Percentiles rank a stretch among this genome's conserved stretches.
Conservation (phyloP, 2,797 vertebrate genomes). For the Sus cebifrons region DNA sequence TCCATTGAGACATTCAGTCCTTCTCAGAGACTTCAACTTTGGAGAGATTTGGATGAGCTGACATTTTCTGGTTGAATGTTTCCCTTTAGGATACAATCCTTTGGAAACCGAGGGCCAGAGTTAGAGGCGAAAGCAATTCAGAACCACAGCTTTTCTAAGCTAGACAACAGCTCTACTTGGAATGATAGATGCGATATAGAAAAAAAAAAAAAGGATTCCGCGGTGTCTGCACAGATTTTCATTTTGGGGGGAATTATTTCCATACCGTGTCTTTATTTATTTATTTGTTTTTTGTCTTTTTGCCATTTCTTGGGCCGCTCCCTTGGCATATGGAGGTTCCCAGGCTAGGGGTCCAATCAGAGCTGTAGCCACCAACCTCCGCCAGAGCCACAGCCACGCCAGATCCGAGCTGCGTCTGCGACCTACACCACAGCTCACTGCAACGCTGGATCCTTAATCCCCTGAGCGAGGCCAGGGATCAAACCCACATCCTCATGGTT, state of each 20-base stretch:
- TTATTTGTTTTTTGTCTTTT: too few species aligned
- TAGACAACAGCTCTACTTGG: slow-evolving; percentile 77
- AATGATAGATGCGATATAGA: slow-evolving; percentile 70
- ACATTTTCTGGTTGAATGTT: slow-evolving; percentile 81
- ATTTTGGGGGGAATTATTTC: slow-evolving; percentile 68
- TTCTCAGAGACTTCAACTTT: slow-evolving; percentile 79
- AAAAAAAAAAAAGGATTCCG: slow-evolving; percentile 54
- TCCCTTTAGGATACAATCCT: slow-evolving; percentile 79
- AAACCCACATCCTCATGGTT: too few species aligned
- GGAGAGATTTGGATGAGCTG: slow-evolving; percentile 67
- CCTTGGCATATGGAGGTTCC: too few species aligned
- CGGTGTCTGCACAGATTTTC: slow-evolving; percentile 70
- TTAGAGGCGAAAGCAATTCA: slow-evolving; percentile 80
- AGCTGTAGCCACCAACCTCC: too few species aligned
- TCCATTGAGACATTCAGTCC: slow-evolving; percentile 70
- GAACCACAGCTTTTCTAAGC: slow-evolving; percentile 75
- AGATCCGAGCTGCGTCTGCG: too few species aligned
- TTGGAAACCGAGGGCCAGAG: slow-evolving; percentile 74
- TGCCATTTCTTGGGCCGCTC: too few species aligned
- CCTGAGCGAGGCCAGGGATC: too few species aligned
- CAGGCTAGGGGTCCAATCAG: too few species aligned
- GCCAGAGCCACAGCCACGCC: too few species aligned
- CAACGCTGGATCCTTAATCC: too few species aligned
- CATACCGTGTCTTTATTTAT: background rate
- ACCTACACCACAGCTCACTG: too few species aligned